phyloP scores from a whole-genome alignment of 2,797 vertebrate species.

The Momotus momota region DNA sequence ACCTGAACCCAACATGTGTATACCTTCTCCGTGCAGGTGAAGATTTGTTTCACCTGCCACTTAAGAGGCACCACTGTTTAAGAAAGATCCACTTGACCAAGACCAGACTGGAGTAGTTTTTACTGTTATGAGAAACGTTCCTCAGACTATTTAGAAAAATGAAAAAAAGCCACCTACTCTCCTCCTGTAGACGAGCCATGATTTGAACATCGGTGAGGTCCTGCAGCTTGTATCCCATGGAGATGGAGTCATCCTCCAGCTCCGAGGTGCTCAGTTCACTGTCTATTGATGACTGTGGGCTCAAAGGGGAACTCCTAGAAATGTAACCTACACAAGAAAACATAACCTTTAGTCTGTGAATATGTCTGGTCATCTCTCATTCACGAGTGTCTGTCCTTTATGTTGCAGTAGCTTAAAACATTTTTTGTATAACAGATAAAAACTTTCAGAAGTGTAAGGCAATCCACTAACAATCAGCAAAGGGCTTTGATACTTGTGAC shows the following conservation, averaged over 20 bases:
- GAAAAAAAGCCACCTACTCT: conserved; percentile 87
- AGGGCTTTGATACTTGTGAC: not conserved
- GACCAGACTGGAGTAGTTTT: not conserved
- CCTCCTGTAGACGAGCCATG: conserved; percentile 98
- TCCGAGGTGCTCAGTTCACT: conserved; percentile 93
- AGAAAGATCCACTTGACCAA: not conserved
- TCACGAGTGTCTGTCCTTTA: not conserved
- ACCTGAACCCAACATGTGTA: rapidly evolving
- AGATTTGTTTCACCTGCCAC: not conserved
- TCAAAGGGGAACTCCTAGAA: conserved; percentile 87
- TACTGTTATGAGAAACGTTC: not conserved
- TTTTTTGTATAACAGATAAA: not conserved
- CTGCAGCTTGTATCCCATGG: conserved; percentile 98
- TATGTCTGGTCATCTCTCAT: not conserved
- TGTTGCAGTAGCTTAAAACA: not conserved
- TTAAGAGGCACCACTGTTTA: rapidly evolving
- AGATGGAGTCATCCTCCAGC: conserved; percentile 91
- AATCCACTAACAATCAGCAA: not conserved
- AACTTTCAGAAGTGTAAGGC: not conserved
- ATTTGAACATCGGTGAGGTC: conserved; percentile 99
- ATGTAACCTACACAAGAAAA: conserved; percentile 80
- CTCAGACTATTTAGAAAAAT: not conserved
- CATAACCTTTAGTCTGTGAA: not conserved
- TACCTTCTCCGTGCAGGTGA: not conserved
- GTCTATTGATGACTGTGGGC: conserved; percentile 94